Percentiles rank a stretch among this genome's conserved stretches.
These are phyloP conservation scores for Rhagoletis pomonella DNA, from an alignment of 1,140 invertebrate genomes.

Conservation along the genomic window DNA sequence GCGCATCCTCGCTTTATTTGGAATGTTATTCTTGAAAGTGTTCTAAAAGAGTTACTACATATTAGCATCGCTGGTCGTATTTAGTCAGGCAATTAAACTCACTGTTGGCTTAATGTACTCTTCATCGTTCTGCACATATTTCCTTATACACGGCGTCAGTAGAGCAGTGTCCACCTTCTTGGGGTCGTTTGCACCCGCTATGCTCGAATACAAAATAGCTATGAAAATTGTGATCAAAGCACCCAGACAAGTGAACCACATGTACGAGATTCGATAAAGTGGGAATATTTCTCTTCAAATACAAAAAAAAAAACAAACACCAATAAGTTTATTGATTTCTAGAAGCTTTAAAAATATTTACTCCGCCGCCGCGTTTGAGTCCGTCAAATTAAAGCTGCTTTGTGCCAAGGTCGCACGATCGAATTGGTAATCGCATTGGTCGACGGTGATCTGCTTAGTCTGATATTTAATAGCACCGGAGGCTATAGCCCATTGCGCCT, in stretches of 20 bases:
- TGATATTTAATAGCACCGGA: conserved; percentile 77
- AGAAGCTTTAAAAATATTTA: conserved; percentile 20
- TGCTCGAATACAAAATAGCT: conserved; percentile 74
- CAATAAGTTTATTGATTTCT: not conserved
- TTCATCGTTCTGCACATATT: conserved; percentile 60
- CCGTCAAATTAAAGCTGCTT: conserved; percentile 34
- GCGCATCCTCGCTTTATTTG: conserved; percentile 61
- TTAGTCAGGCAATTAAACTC: not conserved
- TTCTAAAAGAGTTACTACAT: conserved; percentile 47
- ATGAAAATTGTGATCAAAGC: conserved; percentile 76
- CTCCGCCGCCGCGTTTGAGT: conserved; percentile 58
- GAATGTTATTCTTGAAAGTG: conserved; percentile 61
- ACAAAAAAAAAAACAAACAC: not conserved
- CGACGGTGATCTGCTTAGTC: conserved; percentile 80
- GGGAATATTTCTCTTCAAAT: conserved; percentile 73
- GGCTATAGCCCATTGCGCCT: conserved; percentile 84
- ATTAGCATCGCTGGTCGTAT: not conserved
- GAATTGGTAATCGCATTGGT: conserved; percentile 82
- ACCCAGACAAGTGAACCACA: conserved; percentile 82
- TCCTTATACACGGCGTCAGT: conserved; percentile 70
- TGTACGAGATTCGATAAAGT: conserved; percentile 80
- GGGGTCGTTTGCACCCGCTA: conserved; percentile 71
- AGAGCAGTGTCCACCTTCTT: conserved; percentile 64
- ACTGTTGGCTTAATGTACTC: conserved; percentile 32
- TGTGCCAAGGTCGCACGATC: conserved; percentile 48